phyloP scores from a whole-genome alignment of 2,888 invertebrate species.

The Serripes groenlandicus region DNA sequence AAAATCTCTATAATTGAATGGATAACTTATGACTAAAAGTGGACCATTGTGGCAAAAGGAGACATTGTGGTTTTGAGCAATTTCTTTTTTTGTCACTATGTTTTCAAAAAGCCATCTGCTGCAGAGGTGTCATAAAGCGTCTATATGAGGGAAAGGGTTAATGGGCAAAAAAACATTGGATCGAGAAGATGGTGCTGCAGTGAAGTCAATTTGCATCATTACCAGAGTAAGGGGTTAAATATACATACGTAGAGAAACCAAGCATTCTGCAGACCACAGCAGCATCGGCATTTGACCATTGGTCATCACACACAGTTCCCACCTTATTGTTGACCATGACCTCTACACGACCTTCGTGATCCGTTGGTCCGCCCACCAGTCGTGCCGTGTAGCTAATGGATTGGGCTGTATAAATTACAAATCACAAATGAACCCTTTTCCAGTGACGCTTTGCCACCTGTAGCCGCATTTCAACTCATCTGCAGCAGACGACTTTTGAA shows the following conservation, averaged over 20 bases:
- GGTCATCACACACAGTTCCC: slow-evolving; percentile 78
- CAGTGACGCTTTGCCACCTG: background rate
- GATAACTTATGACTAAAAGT: too few species aligned
- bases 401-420: background rate
- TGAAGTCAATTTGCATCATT: too few species aligned
- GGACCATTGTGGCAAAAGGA: background rate
- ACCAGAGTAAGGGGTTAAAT: too few species aligned
- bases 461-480: background rate
- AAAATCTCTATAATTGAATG: too few species aligned
- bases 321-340: slow-evolving; percentile 62
- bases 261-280: slow-evolving; percentile 68
- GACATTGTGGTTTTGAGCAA: background rate
- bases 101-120: background rate
- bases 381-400: slow-evolving; percentile 44
- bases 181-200: too few species aligned
- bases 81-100: background rate
- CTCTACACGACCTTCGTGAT: slow-evolving; percentile 71
- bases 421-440: background rate
- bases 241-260: slow-evolving; percentile 65
- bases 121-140: background rate
- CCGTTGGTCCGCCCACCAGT: slow-evolving; percentile 41
- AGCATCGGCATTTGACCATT: slow-evolving; percentile 67
- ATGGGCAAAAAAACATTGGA: too few species aligned
- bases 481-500: too few species aligned
- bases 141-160: background rate